Base-by-base conservation (phyloP, 2,888 invertebrate species). In the Catonia carolina region DNA sequence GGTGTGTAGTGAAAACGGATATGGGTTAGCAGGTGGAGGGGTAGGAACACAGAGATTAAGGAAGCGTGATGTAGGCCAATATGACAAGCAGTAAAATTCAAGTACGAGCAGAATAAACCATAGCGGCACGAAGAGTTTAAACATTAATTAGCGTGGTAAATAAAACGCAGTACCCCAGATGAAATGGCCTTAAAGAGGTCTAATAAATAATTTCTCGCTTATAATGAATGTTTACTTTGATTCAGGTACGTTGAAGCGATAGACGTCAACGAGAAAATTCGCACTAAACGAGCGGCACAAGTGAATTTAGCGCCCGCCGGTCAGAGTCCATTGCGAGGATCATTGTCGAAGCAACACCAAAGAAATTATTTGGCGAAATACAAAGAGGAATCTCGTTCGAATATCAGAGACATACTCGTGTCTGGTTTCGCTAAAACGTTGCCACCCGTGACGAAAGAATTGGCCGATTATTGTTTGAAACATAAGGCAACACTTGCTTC, bases 391-490 rank as follows among this genome's bases (percentile, higher is more conserved):
- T 45, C 45, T 22, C 45, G 22, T 45, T 18, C 22, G 1, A 22
- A 45, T 22, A 45, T 45, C 7, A 18, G 45, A 22, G 78, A 80
- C 65, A 71, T 75, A 1, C 69, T 81, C 2, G 78, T 81, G 1
- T 75, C 77, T 7, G 74, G 77, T 1, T 76, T 75, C 56, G 74
- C 77, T 53, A 68, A 73, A 0, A 71, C 77, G 0, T 68, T 81
- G 37, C 80, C 81, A 0, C 62, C 68, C 22, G 75, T 79, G 20
- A 75, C 79, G 1, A 70, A 64, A 53, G 68, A 69, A n/a, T 73
- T 78, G 14, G 75, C 76, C 0, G 61, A 65, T n/a, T 68, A 68
- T n/a, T 71, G 69, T 51, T 57, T 64, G 18, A 56, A 64, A 49
- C 64, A 66, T 14, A 61, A 62, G 22, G 36, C 36, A 15, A 51